Evolutionary conservation across 2,797 vertebrate species (phyloP).

Genomic region (Pterois miles): DNA sequence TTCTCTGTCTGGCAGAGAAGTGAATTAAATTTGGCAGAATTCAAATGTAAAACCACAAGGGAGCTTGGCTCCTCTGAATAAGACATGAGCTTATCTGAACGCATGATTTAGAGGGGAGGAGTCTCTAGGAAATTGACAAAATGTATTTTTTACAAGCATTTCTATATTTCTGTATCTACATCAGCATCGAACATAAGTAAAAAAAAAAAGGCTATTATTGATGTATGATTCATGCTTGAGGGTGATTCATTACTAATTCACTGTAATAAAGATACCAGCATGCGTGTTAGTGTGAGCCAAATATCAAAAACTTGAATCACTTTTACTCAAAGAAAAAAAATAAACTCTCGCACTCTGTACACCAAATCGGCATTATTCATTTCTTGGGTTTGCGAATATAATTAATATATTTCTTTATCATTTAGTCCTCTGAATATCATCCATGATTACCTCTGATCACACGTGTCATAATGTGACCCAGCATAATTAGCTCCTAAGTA

Average conservation of each 20-base stretch:
- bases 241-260: background rate
- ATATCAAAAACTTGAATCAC: background rate
- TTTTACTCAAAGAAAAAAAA: background rate
- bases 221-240: background rate
- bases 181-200: background rate
- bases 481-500: conserved; percentile 7
- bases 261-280: background rate
- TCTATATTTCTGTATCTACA: background rate
- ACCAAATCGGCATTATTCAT: background rate
- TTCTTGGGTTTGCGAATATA: background rate
- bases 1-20: conserved; percentile 9
- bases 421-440: background rate
- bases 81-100: background rate
- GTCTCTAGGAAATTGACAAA: background rate
- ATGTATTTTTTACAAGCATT: background rate
- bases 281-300: background rate
- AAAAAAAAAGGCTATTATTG: background rate
- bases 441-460: background rate
- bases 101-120: background rate
- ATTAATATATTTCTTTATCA: background rate
- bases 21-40: conserved; percentile 18
- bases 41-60: background rate
- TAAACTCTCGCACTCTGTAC: background rate
- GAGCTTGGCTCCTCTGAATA: background rate
- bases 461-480: background rate